Percentiles rank a stretch among this genome's conserved stretches.
Conservation (phyloP, 2,888 invertebrate genomes). For the Apeira syringaria region DNA sequence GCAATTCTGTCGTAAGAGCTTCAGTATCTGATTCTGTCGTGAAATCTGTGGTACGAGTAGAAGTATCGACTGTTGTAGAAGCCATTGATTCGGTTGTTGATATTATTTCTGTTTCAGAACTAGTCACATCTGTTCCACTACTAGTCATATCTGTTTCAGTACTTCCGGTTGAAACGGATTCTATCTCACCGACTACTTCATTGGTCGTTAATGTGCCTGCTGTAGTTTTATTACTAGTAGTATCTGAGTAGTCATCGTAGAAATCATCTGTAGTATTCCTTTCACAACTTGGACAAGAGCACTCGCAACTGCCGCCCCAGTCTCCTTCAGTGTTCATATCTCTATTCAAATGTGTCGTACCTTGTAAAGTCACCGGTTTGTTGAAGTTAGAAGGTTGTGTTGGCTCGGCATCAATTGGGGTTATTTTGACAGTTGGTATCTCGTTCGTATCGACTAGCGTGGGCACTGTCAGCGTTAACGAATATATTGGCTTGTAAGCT, state of each 20-base stretch:
- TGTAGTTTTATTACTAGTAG: conserved; percentile 34
- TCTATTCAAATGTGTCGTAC: conserved; percentile 44
- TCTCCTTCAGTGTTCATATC: conserved; percentile 43
- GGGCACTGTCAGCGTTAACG: conserved; percentile 91
- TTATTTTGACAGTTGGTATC: conserved; percentile 82
- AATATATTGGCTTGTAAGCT: conserved; percentile 87
- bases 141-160: conserved; percentile 29
- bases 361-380: conserved; percentile 67
- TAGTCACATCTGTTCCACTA: conserved; percentile 29
- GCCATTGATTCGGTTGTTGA: conserved; percentile 31
- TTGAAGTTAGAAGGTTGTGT: conserved; percentile 70
- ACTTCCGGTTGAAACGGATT: conserved; percentile 17
- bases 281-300: conserved; percentile 88
- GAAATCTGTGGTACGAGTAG: conserved; percentile 44
- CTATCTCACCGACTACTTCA: conserved; percentile 17
- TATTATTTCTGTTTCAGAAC: conserved; percentile 22
- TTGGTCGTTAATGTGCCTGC: conserved; percentile 26
- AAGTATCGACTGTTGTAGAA: conserved; percentile 31
- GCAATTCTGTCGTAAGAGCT: conserved; percentile 44
- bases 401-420: conserved; percentile 69
- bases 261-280: conserved; percentile 58
- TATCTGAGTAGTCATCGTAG: conserved; percentile 64
- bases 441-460: conserved; percentile 80
- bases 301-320: conserved; percentile 88
- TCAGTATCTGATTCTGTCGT: conserved; percentile 49